Conservation (phyloP, 2,888 invertebrate genomes). For the Matsumyia berberina region DNA sequence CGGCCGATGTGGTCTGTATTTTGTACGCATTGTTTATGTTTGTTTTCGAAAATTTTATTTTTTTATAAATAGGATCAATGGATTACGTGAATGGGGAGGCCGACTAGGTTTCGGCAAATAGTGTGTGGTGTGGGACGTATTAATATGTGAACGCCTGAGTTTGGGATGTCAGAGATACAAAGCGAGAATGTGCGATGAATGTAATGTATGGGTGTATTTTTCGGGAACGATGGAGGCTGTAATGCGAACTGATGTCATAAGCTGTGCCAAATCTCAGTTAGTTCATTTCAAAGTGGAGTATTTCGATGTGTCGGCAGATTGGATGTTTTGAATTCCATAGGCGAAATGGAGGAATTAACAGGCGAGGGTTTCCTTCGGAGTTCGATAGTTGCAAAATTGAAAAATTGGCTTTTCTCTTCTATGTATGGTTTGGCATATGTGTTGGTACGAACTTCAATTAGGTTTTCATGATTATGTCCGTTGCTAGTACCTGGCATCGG, state of each 20-base stretch:
- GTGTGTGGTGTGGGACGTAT: slow-evolving; percentile 35
- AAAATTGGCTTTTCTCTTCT: too few relatives aligned
- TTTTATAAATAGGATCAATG: slow-evolving; percentile 70
- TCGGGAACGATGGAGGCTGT: slow-evolving; percentile 9
- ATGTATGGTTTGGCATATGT: too few relatives aligned
- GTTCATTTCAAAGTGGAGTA: not conserved
- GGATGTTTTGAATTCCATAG: not conserved
- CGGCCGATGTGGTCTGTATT: slow-evolving; percentile 32
- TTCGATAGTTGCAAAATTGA: too few relatives aligned
- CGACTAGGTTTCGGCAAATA: slow-evolving; percentile 30
- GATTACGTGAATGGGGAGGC: slow-evolving; percentile 61
- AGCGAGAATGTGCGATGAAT: slow-evolving; percentile 15
- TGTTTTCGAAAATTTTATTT: slow-evolving; percentile 49
- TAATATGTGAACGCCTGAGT: slow-evolving; percentile 35
- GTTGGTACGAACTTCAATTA: too few relatives aligned
- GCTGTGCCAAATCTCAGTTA: slow-evolving; percentile 25
- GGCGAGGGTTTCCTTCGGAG: too few relatives aligned
- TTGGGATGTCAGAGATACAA: slow-evolving; percentile 25
- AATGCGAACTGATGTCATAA: slow-evolving; percentile 31
- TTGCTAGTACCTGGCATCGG: too few relatives aligned
- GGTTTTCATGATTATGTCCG: too few relatives aligned
- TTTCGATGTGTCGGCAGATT: not conserved
- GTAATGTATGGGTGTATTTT: slow-evolving; percentile 21
- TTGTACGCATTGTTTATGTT: slow-evolving; percentile 64
- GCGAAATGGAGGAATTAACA: too few relatives aligned